Base-by-base conservation (phyloP, 2,797 vertebrate genomes). In the Linurgus olivaceus region DNA sequence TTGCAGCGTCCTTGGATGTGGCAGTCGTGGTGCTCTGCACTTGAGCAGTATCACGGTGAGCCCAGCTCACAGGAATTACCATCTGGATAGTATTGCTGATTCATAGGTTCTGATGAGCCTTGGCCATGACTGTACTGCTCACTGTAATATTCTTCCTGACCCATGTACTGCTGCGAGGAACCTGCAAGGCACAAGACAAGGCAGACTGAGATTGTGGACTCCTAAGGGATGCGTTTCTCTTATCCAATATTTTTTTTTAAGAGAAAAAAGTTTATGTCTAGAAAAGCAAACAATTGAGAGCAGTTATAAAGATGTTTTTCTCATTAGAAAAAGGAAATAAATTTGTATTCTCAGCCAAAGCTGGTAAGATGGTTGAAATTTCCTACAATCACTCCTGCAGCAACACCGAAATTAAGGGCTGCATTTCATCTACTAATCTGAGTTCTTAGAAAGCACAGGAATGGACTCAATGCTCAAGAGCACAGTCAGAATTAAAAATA, bases 61-160 rank as follows among this genome's bases (percentile, higher is more conserved):
- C n/a, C 37, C 58, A 48, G 47, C 29, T 81, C 31, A 33, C 84
- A 91, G 90, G 94, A 98, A 94, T 98, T 99, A 99, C 99, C 99
- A 86, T 99, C 99, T 17, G 99, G 98, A 91, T 99, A 99, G 98
- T 99, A 99, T 95, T 99, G 98, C 98, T 99, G 99, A 97, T 98
- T 98, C 98, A 98, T 98, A 78, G 98, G 98, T 97, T 99, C 98
- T 68, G 98, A 98, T 66, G 99, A 98, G 80, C 98, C 98, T 97
- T 99, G 99, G 96, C 98, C 97, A 89, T 99, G 99, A 95, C 98
- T 98, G 93, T 99, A 99, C 97, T 99, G 99, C 97, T 99, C 99
- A 66, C 98, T 98, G 97, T 99, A 99, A 98, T 99, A 99, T 88
- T 99, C 99, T 44, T 99, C 99, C 97, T 99, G 99, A 94, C 98